phyloP scores from a whole-genome alignment of 2,888 invertebrate species.

The Aporophyla nigra region DNA sequence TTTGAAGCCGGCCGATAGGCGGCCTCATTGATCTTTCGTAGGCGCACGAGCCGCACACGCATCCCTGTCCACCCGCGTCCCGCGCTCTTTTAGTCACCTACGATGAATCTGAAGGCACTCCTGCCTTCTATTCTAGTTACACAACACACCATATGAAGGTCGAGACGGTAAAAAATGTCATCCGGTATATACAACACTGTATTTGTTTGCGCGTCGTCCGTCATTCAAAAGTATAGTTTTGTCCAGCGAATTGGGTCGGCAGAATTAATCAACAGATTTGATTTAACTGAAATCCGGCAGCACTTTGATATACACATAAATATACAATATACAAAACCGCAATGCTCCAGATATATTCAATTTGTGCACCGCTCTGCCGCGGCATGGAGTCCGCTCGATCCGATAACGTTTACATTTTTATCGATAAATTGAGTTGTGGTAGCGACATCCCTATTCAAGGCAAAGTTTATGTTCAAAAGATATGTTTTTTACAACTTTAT shows the following conservation, averaged over 20 bases:
- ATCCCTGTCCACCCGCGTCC: too few relatives aligned
- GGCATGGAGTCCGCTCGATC: conserved; percentile 56
- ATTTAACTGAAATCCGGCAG: conserved; percentile 40
- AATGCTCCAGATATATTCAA: conserved; percentile 65
- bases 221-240: background rate
- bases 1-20: too few relatives aligned
- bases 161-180: too few relatives aligned
- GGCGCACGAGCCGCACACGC: too few relatives aligned
- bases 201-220: background rate
- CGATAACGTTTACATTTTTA: conserved; percentile 63
- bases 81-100: too few relatives aligned
- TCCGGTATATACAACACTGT: background rate
- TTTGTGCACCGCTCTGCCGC: conserved; percentile 54
- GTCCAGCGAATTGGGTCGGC: conserved; percentile 32
- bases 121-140: too few relatives aligned
- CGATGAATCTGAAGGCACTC: too few relatives aligned
- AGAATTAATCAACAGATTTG: conserved; percentile 36
- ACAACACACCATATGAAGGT: too few relatives aligned
- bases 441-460: conserved; percentile 37
- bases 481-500: background rate
- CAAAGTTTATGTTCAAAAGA: background rate
- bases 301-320: conserved; percentile 16
- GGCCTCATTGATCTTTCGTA: too few relatives aligned
- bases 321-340: conserved; percentile 61
- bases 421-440: conserved; percentile 48